Conservation (phyloP, 1,140 invertebrate genomes). For the Aporrectodea caliginosa region DNA sequence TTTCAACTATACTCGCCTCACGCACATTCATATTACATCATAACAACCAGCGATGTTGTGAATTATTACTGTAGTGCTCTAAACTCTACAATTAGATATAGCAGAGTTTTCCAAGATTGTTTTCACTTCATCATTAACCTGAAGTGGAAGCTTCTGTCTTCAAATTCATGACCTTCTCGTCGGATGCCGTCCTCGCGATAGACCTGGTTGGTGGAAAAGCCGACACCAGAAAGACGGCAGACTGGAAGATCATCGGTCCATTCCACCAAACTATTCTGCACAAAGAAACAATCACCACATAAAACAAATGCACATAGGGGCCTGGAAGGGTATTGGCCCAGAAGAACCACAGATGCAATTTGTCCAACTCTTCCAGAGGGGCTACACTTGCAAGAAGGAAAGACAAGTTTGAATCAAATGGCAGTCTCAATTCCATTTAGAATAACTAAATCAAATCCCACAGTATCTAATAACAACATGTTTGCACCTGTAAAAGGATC, state of each 20-base stretch:
- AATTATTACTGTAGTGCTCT: too few relatives aligned
- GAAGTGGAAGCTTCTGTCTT: constrained; percentile 81
- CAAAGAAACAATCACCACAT: background rate
- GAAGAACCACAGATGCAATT: background rate
- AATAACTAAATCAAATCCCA: too few relatives aligned
- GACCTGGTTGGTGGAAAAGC: constrained; percentile 76
- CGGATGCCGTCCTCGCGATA: constrained; percentile 72
- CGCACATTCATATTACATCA: too few relatives aligned
- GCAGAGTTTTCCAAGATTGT: background rate
- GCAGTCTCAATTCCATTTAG: too few relatives aligned
- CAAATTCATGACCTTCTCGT: constrained; percentile 71
- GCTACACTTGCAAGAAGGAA: background rate
- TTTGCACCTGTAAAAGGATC: too few relatives aligned
- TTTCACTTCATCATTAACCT: constrained; percentile 33
- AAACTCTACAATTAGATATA: too few relatives aligned
- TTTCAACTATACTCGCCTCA: too few relatives aligned
- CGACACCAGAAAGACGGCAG: constrained; percentile 71
- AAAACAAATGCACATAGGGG: background rate
- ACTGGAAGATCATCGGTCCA: constrained; percentile 85
- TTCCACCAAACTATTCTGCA: constrained; percentile 50
- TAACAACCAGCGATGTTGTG: too few relatives aligned
- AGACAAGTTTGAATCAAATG: too few relatives aligned
- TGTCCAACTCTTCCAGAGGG: background rate
- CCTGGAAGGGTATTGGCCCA: background rate
- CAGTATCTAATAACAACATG: too few relatives aligned